Conservation (phyloP, 2,797 vertebrate genomes). For the Cygnus olor region DNA sequence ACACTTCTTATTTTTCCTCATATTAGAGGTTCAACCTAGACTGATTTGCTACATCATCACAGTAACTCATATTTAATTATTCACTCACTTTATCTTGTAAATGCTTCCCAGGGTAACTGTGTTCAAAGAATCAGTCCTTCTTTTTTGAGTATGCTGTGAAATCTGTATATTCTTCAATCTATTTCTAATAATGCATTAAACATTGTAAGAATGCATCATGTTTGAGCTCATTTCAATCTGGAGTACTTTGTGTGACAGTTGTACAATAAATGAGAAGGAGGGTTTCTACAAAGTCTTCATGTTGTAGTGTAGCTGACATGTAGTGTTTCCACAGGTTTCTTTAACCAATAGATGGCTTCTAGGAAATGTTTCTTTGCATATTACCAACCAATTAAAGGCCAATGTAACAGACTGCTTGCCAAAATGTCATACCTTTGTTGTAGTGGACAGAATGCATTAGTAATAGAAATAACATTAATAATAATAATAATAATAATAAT, state of each 20-base stretch:
- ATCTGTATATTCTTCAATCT: not conserved
- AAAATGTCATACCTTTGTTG: not conserved
- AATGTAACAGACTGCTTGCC: not conserved
- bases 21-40: not conserved
- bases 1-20: not conserved
- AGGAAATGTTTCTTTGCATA: not conserved
- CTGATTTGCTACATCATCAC: not conserved
- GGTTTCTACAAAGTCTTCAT: not conserved
- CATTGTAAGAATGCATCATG: not conserved
- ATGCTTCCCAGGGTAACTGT: not conserved
- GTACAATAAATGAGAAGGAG: not conserved
- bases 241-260: not conserved
- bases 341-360: not conserved
- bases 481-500: not conserved
- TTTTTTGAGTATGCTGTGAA: not conserved
- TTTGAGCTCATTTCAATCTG: not conserved
- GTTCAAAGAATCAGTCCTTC: not conserved
- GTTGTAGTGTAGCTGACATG: not conserved
- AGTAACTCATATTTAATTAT: not conserved
- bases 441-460: not conserved
- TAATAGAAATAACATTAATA: not conserved
- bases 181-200: not conserved
- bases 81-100: not conserved
- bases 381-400: not conserved
- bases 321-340: not conserved